Conservation (phyloP, 2,113 vertebrate species). For the Macquaria australasica region DNA sequence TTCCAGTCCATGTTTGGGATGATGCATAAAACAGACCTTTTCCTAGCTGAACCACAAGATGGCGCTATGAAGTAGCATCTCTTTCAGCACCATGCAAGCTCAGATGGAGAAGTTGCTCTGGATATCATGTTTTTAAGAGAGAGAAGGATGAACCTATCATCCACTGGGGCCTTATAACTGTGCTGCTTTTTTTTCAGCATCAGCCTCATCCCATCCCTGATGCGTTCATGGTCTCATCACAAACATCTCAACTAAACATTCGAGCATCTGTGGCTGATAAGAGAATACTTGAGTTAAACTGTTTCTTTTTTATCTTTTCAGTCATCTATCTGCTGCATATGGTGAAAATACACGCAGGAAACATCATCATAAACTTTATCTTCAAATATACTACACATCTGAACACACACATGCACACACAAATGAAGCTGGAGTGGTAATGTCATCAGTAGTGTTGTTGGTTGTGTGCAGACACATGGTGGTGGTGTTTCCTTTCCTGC, state of each 20-base stretch:
- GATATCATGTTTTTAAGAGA: not conserved
- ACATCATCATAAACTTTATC: not conserved
- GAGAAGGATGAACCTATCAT: not conserved
- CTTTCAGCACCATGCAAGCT: slow-evolving; percentile 12
- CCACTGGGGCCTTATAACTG: slow-evolving; percentile 15
- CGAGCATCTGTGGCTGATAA: not conserved
- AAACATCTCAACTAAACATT: slow-evolving; percentile 18
- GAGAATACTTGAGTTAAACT: not conserved
- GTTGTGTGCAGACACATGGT: slow-evolving; percentile 16
- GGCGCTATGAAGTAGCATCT: slow-evolving; percentile 63
- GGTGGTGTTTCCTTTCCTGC: slow-evolving; percentile 24
- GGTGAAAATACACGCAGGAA: not conserved
- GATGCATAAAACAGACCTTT: slow-evolving; percentile 19
- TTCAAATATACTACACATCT: not conserved
- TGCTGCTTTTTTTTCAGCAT: slow-evolving; percentile 4
- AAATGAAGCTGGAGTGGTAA: not conserved
- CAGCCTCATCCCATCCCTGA: not conserved
- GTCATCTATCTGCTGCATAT: not conserved
- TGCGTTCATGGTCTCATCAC: slow-evolving; percentile 13
- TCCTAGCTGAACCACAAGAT: slow-evolving; percentile 70
- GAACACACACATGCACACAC: slow-evolving; percentile 18
- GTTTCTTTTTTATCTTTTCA: not conserved
- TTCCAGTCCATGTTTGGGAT: slow-evolving; percentile 52
- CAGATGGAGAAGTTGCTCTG: slow-evolving; percentile 27
- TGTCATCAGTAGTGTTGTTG: slow-evolving; percentile 5